These are phyloP conservation scores for Mamestra brassicae DNA, from an alignment of 2,888 invertebrate species.

Conservation along the genomic window DNA sequence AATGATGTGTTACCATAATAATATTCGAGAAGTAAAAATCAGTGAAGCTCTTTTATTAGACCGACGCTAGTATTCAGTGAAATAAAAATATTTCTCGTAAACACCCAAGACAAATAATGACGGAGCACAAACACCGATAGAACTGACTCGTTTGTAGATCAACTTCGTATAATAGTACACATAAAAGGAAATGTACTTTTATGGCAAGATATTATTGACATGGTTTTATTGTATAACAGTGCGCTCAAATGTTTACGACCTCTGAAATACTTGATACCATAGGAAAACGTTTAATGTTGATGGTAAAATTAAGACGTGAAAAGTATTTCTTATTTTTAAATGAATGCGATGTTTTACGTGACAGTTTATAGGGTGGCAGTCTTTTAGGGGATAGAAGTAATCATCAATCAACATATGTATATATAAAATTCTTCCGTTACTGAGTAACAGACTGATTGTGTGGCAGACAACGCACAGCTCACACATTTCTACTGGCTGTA, in stretches of 20 bases:
- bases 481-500: too few species aligned
- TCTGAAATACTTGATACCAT: slow-evolving; percentile 22
- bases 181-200: slow-evolving; percentile 60
- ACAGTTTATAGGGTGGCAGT: not conserved
- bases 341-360: not conserved
- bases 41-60: slow-evolving; percentile 40
- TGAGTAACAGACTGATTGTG: too few species aligned
- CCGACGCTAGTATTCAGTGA: slow-evolving; percentile 39
- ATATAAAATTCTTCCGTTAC: too few species aligned
- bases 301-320: not conserved
- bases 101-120: slow-evolving; percentile 53
- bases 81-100: slow-evolving; percentile 59
- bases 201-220: slow-evolving; percentile 55
- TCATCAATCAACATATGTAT: too few species aligned
- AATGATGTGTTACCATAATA: slow-evolving; percentile 28
- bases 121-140: slow-evolving; percentile 46
- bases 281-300: slow-evolving; percentile 34
- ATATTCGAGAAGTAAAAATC: slow-evolving; percentile 41
- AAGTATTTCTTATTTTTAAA: not conserved
- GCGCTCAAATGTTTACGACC: slow-evolving; percentile 58
- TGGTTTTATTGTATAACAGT: slow-evolving; percentile 54
- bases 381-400: not conserved
- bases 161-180: slow-evolving; percentile 55
- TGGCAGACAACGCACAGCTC: too few species aligned
- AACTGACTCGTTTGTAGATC: slow-evolving; percentile 48